A percentile compares a stretch with the other conserved stretches of the same genome.
These are phyloP conservation scores for Andrena bicolor DNA, from an alignment of 2,888 invertebrate species.

Conservation along the genomic window DNA sequence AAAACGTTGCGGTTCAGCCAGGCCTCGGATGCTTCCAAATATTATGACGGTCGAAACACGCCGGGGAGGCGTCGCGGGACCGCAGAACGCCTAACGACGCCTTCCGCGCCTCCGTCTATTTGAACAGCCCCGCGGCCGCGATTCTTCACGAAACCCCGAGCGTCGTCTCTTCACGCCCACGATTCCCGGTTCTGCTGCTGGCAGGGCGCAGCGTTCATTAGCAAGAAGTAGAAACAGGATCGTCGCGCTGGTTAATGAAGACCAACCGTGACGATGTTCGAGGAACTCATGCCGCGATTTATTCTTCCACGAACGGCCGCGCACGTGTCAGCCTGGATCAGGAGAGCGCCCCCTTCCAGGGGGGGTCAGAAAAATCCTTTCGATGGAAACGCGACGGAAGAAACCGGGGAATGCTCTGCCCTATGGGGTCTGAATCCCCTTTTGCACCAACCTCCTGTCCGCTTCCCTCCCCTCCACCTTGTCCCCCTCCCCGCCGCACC, in stretches of 20 bases:
- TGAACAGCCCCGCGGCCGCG: slow-evolving; percentile 54
- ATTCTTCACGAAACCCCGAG: slow-evolving; percentile 1
- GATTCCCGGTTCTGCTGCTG: no score
- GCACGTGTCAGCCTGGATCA: slow-evolving; percentile 69
- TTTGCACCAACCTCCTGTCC: slow-evolving; percentile 46
- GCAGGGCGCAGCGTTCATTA: slow-evolving; percentile 28
- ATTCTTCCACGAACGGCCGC: slow-evolving; percentile 67
- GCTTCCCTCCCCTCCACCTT: slow-evolving; percentile 16
- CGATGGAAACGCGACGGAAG: slow-evolving; percentile 70
- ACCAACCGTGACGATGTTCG: slow-evolving; percentile 58
- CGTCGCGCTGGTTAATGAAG: slow-evolving; percentile 56
- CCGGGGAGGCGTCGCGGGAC: slow-evolving; percentile 54
- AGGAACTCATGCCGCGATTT: slow-evolving; percentile 54
- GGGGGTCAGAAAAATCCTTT: slow-evolving; percentile 64
- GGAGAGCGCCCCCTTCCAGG: slow-evolving; percentile 59
- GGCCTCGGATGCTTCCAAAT: slow-evolving; percentile 68
- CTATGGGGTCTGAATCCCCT: slow-evolving; percentile 66
- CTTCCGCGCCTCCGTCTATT: slow-evolving; percentile 67
- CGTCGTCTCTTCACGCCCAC: background rate
- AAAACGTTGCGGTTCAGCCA: slow-evolving; percentile 53
- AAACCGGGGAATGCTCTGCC: slow-evolving; percentile 64
- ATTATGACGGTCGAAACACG: slow-evolving; percentile 71
- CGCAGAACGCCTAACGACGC: slow-evolving; percentile 40
- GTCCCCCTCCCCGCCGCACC: no score
- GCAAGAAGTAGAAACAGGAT: slow-evolving; percentile 24